Evolutionary conservation across 92 coral and sea anemone species (phyloP).

Genomic region (Metridium senile): DNA sequence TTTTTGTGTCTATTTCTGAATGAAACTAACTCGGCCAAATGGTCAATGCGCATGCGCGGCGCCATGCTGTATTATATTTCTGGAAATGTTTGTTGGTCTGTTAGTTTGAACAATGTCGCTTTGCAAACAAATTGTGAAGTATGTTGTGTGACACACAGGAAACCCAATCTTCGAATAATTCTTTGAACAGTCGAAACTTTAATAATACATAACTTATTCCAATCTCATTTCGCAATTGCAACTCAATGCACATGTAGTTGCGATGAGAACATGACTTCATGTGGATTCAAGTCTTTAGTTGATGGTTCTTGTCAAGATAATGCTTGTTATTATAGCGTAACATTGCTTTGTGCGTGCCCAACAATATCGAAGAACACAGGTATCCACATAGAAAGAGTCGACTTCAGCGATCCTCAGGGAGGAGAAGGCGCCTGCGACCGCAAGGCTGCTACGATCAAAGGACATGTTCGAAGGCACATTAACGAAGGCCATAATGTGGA

Average conservation of each 20-base stretch:
- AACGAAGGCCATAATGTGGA: constrained; percentile 3
- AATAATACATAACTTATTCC: no score
- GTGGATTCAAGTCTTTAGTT: constrained; percentile 50
- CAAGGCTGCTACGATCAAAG: constrained; percentile 29
- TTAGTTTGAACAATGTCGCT: no score
- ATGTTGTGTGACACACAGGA: no score
- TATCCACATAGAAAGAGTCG: neutral
- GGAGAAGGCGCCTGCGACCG: constrained; percentile 20
- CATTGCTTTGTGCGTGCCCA: constrained; percentile 25
- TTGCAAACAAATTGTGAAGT: no score
- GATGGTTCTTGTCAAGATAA: constrained; percentile 55
- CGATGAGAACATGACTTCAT: constrained; percentile 44
- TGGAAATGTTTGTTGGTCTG: no score
- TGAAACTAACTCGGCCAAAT: no score
- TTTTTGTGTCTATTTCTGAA: no score
- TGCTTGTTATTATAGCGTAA: constrained; percentile 45
- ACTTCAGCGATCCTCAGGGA: constrained; percentile 29
- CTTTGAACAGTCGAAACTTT: neutral
- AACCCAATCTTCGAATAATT: no score
- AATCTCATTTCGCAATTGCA: neutral
- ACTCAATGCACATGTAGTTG: constrained; percentile 11
- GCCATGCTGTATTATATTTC: no score
- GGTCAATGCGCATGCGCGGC: no score
- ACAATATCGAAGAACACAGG: neutral
- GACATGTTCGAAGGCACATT: constrained; percentile 9